Percentiles rank a stretch among this genome's conserved stretches.
Conservation (phyloP, 2,888 invertebrate species). For the Epinotia brunnichana region DNA sequence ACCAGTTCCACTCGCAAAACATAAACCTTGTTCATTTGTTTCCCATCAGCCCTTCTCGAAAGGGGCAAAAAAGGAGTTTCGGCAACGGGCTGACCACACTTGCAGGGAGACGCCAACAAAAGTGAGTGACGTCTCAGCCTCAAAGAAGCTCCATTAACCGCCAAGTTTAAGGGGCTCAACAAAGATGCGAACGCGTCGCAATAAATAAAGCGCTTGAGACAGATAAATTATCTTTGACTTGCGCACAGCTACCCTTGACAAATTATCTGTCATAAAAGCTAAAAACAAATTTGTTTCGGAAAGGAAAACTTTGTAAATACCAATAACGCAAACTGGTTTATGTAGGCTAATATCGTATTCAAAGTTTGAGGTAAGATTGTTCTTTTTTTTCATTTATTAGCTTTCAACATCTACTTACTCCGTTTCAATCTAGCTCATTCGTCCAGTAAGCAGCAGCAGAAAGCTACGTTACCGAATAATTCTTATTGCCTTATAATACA, state of each 20-base stretch:
- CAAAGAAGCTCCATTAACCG: slow-evolving; percentile 79
- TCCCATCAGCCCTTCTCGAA: slow-evolving; percentile 67
- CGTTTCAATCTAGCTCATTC: too few relatives aligned
- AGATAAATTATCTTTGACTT: slow-evolving; percentile 83
- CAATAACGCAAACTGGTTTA: slow-evolving; percentile 63
- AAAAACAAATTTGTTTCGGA: slow-evolving; percentile 79
- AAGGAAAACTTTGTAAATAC: slow-evolving; percentile 75
- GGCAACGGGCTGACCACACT: slow-evolving; percentile 61
- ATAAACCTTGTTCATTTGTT: slow-evolving; percentile 64
- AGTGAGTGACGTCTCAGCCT: slow-evolving; percentile 72
- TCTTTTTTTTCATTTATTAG: not conserved
- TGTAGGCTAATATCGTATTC: slow-evolving; percentile 49
- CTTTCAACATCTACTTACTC: not conserved
- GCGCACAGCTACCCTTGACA: slow-evolving; percentile 78
- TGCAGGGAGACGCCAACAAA: slow-evolving; percentile 51
- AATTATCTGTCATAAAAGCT: slow-evolving; percentile 82
- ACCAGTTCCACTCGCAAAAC: slow-evolving; percentile 48
- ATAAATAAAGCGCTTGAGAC: slow-evolving; percentile 82
- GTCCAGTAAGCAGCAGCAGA: too few relatives aligned
- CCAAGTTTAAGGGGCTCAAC: slow-evolving; percentile 78
- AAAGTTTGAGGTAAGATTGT: slow-evolving; percentile 11
- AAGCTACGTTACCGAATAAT: too few relatives aligned
- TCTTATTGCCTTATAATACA: too few relatives aligned
- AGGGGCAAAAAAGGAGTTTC: slow-evolving; percentile 60
- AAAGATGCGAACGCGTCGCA: slow-evolving; percentile 77